Evolutionary conservation across 2,797 vertebrate genomes (phyloP).

Genomic region (Argya squamiceps): DNA sequence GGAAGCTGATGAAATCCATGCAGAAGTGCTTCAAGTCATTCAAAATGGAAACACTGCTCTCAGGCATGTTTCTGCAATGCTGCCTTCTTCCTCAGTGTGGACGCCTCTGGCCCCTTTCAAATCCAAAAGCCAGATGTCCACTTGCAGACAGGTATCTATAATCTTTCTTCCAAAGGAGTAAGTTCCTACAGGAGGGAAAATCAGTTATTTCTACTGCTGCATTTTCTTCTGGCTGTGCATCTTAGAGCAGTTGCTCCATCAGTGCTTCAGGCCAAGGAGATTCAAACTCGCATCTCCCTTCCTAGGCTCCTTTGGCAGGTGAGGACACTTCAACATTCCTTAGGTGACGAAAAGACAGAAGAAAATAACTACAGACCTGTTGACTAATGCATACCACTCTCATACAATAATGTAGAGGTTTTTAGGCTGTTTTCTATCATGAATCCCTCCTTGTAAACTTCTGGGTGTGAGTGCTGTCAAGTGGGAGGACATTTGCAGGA

Average conservation of each 20-base stretch:
- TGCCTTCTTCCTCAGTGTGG: rapidly evolving
- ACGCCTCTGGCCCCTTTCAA: not conserved
- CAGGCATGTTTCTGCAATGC: not conserved
- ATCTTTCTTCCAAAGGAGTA: not conserved
- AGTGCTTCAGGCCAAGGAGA: not conserved
- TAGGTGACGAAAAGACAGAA: not conserved
- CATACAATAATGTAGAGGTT: not conserved
- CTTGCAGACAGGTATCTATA: not conserved
- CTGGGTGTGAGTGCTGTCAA: not conserved
- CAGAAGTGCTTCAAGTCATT: not conserved
- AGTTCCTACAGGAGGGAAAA: not conserved
- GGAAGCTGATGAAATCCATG: not conserved
- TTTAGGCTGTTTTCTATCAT: not conserved
- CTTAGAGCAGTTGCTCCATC: not conserved
- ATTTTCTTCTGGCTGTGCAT: not conserved
- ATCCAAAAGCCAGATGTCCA: not conserved
- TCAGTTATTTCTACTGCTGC: not conserved
- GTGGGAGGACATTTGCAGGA: not conserved
- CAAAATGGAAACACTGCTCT: not conserved
- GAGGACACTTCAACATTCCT: not conserved
- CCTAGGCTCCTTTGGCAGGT: not conserved
- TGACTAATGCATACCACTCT: not conserved
- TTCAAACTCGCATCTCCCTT: not conserved
- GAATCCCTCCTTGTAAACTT: not conserved
- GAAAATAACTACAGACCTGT: not conserved